Evolutionary conservation across 2,797 vertebrate species (phyloP).

Genomic region (Epinephelus awoara): DNA sequence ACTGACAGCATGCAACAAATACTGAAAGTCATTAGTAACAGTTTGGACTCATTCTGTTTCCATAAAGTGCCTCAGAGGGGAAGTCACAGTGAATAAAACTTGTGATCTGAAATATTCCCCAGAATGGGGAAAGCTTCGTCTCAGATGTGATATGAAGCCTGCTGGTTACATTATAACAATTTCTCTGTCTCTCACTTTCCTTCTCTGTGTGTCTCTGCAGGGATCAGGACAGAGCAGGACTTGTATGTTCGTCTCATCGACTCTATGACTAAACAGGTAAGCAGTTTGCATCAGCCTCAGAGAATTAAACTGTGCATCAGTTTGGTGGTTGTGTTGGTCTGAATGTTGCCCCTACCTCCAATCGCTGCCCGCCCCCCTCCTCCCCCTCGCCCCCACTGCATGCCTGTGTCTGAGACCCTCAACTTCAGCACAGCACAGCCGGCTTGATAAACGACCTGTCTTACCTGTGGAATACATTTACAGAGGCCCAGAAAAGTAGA

Average conservation of each 20-base stretch:
- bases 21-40: conserved; percentile 33
- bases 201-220: conserved; percentile 76
- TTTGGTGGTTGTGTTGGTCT: conserved; percentile 40
- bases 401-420: conserved; percentile 82
- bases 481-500: conserved; percentile 83
- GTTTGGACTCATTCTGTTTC: conserved; percentile 47
- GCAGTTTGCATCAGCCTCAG: conserved; percentile 53
- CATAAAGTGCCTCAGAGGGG: conserved; percentile 35
- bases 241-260: conserved; percentile 98
- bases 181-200: conserved; percentile 13
- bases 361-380: not conserved
- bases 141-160: conserved; percentile 40
- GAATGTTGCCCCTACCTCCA: conserved; percentile 32
- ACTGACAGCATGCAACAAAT: conserved; percentile 38
- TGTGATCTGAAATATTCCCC: conserved; percentile 31
- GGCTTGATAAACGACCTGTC: conserved; percentile 85
- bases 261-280: conserved; percentile 99
- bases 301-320: conserved; percentile 33
- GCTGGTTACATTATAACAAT: conserved; percentile 26
- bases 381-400: conserved; percentile 48
- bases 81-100: conserved; percentile 42
- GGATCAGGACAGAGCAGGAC: conserved; percentile 98
- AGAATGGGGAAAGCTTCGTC: conserved; percentile 23
- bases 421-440: conserved; percentile 81
- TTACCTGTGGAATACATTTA: conserved; percentile 87